These are phyloP conservation scores for Lepus timidus DNA, from an alignment of 2,113 vertebrate species.

Conservation along the genomic window DNA sequence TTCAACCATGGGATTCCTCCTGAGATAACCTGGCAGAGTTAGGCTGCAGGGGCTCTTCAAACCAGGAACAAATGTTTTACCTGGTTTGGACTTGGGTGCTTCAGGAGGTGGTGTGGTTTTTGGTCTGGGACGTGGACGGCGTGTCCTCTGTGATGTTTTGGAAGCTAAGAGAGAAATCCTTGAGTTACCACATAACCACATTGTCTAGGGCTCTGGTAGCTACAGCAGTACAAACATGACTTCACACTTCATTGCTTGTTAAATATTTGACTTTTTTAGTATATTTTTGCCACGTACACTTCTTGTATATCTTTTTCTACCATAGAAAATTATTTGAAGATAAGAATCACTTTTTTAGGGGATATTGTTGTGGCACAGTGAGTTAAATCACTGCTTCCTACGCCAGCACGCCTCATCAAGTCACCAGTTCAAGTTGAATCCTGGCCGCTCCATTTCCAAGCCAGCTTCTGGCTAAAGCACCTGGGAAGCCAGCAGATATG, in stretches of 20 bases:
- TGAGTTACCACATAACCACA: constrained; percentile 37
- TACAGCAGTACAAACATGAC: neutral
- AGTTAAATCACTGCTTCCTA: no score
- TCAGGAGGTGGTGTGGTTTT: constrained; percentile 80
- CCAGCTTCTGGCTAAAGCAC: no score
- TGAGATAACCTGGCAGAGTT: neutral
- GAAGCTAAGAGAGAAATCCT: constrained; percentile 83
- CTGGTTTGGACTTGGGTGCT: constrained; percentile 81
- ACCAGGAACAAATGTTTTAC: constrained; percentile 82
- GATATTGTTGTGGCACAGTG: no score
- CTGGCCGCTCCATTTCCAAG: no score
- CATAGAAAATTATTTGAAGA: constrained; percentile 39
- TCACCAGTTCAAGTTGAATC: no score
- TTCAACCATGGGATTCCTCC: neutral
- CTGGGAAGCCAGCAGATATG: no score
- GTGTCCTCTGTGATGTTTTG: constrained; percentile 76
- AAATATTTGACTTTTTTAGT: constrained; percentile 18
- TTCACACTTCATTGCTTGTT: neutral
- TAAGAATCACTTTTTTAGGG: neutral
- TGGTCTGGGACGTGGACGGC: constrained; percentile 70
- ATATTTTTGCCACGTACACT: neutral
- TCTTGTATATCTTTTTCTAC: constrained; percentile 9
- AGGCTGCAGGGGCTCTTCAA: neutral
- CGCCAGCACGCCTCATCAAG: no score
- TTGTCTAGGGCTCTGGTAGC: neutral